phyloP scores from a whole-genome alignment of 2,888 invertebrate genomes.

The Rhogogaster chlorosoma region DNA sequence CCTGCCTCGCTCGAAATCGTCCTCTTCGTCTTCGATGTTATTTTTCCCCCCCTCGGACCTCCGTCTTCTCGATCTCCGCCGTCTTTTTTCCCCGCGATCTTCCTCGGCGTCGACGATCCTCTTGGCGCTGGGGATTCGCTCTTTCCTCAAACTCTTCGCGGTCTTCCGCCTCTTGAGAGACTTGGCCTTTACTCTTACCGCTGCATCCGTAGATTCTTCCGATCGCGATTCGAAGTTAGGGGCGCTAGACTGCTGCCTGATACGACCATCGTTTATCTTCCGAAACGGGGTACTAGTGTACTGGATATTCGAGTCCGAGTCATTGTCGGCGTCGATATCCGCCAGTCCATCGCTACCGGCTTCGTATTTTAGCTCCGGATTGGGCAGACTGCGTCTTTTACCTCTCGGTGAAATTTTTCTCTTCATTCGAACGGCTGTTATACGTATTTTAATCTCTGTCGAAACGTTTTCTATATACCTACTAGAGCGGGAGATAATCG shows the following conservation, averaged over 20 bases:
- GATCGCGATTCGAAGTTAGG: neutral
- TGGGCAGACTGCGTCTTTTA: neutral
- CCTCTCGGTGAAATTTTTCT: constrained; percentile 1
- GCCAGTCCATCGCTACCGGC: neutral
- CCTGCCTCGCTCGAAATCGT: neutral
- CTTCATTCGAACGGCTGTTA: neutral
- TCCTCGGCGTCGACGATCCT: neutral
- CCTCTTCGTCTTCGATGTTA: neutral
- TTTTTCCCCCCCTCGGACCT: neutral
- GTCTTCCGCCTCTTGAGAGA: neutral
- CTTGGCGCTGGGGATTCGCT: neutral
- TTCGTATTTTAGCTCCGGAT: neutral
- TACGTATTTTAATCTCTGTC: no score
- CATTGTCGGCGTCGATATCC: constrained; percentile 10
- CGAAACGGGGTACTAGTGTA: constrained; percentile 34
- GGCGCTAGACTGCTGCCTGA: neutral
- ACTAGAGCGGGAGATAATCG: neutral
- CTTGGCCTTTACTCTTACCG: neutral
- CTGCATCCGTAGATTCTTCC: constrained; percentile 26
- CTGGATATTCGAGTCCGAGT: constrained; percentile 23
- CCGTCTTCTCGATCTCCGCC: neutral
- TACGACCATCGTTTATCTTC: neutral
- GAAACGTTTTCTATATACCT: neutral
- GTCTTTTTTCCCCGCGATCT: neutral
- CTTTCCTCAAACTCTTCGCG: neutral